Base-by-base conservation (phyloP, 2,113 vertebrate species). In the Garra rufa region DNA sequence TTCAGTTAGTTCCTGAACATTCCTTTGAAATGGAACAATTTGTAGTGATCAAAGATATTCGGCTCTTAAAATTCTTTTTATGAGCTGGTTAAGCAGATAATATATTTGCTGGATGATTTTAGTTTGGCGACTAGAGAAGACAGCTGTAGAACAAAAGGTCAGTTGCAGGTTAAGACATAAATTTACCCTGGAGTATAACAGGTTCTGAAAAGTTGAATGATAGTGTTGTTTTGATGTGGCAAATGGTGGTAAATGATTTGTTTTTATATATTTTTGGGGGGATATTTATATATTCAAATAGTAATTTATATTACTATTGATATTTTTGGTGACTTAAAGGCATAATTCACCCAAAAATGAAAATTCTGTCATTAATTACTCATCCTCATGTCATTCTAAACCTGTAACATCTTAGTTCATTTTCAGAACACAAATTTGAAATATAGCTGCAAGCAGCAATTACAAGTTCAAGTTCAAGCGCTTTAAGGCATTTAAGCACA, bases 31-130 rank as follows among this genome's bases (percentile, higher is more conserved):
- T 87, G 3, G 19, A 55, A n/a, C 19, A 55, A 9, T 55, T 55
- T 0, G 52, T 2, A 83, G 74, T 71, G 84, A 76, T 86, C 43
- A 30, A 30, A 82, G 21, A 59, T 81, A 30, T 65, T 55, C 50
- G 63, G 11, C 85, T 77, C 85, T 86, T 91, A 71, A 85, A 90
- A 91, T 87, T 83, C 87, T 86, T 88, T 88, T 87, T 70, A 9
- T 52, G 82, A 65, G 26, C 24, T 74, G 84, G 87, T 46, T 75
- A 82, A 55, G 52, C 11, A 63, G 85, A 88, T 57, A 55, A 89
- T 81, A 52, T 70, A 83, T 91, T 92, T 91, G 90, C 85, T 87
- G 81, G 89, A 88, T 88, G 69, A 87, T 89, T 89, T 76, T 81
- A 87, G 50, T 82, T 82, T 55, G 84, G 67, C 3, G 15, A 55